phyloP scores from a whole-genome alignment of 2,888 invertebrate genomes.

The Synanthedon vespiformis region DNA sequence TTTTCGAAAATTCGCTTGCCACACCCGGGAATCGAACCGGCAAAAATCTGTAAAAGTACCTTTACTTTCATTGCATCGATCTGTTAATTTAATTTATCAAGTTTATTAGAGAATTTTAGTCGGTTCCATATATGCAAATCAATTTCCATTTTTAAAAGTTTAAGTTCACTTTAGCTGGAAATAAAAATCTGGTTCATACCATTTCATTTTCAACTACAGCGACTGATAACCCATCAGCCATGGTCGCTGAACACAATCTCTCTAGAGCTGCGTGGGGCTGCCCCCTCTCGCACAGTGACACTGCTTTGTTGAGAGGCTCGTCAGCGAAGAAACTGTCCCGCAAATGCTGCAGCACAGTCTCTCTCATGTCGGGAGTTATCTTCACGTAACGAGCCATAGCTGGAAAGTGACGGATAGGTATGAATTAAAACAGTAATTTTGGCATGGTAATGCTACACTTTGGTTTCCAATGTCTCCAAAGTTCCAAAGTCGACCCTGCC shows the following conservation, averaged over 20 bases:
- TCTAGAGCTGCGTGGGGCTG: slow-evolving; percentile 80
- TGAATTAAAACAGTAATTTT: no score
- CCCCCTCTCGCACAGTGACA: slow-evolving; percentile 78
- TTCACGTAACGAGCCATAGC: slow-evolving; percentile 38
- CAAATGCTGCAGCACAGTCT: slow-evolving; percentile 78
- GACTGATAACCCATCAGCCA: slow-evolving; percentile 79
- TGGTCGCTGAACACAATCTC: slow-evolving; percentile 77
- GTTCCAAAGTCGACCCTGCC: no score
- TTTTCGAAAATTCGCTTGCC: no score
- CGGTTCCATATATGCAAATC: no score
- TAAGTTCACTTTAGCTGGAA: not conserved
- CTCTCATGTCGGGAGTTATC: slow-evolving; percentile 49
- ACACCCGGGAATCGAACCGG: no score
- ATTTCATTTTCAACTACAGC: slow-evolving; percentile 75
- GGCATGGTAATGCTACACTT: no score
- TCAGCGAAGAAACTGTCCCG: slow-evolving; percentile 84
- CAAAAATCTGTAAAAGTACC: no score
- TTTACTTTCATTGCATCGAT: no score
- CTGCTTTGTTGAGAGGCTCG: slow-evolving; percentile 84
- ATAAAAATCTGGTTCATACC: slow-evolving; percentile 43
- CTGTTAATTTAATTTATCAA: no score
- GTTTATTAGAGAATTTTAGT: no score
- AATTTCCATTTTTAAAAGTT: no score
- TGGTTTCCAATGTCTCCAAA: no score
- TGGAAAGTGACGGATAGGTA: not conserved